Conservation (phyloP, 1,140 invertebrate genomes). For the Drosophila tropicalis region DNA sequence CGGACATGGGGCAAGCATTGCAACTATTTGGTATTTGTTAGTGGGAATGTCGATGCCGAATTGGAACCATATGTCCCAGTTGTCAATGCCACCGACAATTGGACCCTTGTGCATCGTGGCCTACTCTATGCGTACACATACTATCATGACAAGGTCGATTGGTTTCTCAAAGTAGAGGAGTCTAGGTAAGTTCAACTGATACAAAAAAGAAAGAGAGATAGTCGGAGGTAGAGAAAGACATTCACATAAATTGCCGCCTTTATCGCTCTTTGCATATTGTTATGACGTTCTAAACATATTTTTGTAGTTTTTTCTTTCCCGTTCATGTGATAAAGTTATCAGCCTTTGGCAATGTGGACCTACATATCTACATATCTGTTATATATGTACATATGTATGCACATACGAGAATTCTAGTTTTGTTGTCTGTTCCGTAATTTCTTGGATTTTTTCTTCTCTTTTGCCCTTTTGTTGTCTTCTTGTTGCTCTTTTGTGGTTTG, state of each 20-base stretch:
- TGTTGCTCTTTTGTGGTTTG: constrained; percentile 27
- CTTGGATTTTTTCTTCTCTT: constrained; percentile 10
- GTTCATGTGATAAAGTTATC: constrained; percentile 69
- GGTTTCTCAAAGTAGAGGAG: constrained; percentile 51
- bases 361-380: too few relatives aligned
- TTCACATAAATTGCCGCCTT: constrained; percentile 59
- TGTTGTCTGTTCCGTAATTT: constrained; percentile 11
- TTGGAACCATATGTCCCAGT: constrained; percentile 47
- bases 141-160: constrained; percentile 35
- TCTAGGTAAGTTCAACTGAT: constrained; percentile 40
- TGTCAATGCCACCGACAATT: constrained; percentile 40
- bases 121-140: constrained; percentile 35
- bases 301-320: neutral
- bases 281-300: constrained; percentile 64
- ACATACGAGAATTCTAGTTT: constrained; percentile 41
- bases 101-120: constrained; percentile 39
- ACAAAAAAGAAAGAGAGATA: neutral
- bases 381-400: constrained; percentile 8
- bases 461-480: constrained; percentile 15
- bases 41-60: constrained; percentile 34
- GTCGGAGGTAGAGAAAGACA: neutral
- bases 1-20: constrained; percentile 52
- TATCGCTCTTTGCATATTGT: constrained; percentile 68
- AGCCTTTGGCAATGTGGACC: constrained; percentile 62
- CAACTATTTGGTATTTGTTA: constrained; percentile 47